Percentiles rank a stretch among this genome's conserved stretches.
phyloP scores from a whole-genome alignment of 2,797 vertebrate species.

The Margarornis squamiger region DNA sequence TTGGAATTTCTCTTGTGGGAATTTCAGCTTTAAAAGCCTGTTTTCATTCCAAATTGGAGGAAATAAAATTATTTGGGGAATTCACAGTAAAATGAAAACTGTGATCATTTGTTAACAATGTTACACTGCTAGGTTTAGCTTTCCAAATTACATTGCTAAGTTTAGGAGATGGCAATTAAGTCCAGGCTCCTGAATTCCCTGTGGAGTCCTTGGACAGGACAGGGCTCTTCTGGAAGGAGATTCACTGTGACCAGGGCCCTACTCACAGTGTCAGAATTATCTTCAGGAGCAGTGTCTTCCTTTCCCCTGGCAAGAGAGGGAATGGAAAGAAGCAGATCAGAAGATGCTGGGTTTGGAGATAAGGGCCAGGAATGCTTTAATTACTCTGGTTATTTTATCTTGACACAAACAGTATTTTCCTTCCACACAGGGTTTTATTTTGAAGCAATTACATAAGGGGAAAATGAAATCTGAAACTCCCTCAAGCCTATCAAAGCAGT shows the following conservation, averaged over 20 bases:
- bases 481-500: background rate
- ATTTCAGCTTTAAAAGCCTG: background rate
- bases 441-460: background rate
- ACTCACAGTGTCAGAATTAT: background rate
- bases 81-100: background rate
- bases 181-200: background rate
- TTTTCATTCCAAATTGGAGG: background rate
- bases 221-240: background rate
- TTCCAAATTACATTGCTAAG: background rate
- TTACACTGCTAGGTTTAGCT: background rate
- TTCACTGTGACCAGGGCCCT: background rate
- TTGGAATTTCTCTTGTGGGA: background rate
- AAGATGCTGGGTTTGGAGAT: background rate
- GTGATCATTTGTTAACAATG: background rate
- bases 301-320: background rate
- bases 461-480: background rate
- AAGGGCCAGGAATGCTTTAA: background rate
- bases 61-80: background rate
- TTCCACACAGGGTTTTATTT: background rate
- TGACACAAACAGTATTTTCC: background rate
- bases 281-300: background rate
- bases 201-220: background rate
- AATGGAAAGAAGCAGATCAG: background rate
- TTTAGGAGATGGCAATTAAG: background rate
- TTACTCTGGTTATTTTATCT: background rate